Base-by-base conservation (phyloP, 2,888 invertebrate species). In the Apantesis nais region DNA sequence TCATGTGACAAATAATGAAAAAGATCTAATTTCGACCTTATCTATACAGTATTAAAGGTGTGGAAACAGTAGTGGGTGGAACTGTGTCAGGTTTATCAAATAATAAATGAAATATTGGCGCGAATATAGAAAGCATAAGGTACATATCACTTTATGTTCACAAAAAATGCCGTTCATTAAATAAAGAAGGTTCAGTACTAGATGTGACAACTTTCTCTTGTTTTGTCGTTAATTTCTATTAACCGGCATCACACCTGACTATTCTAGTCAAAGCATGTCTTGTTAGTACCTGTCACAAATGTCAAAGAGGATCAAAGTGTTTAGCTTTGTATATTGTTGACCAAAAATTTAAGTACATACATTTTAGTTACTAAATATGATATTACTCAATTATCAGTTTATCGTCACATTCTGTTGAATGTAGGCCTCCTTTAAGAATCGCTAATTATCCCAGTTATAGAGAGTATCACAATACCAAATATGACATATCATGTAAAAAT, bases 51-150 rank as follows among this genome's bases (percentile, higher is more conserved):
- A 14, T 70, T 81, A 81, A 70, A 66, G 64, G 73, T 68, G 68
- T 71, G 22, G 37, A 12, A 41, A 62, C 68, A 69, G 14, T 48
- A 25, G 66, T 77, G 70, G 76, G 74, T 71, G 75, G 73, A 72
- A 69, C 62, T 65, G 71, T 83, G 81, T 82, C 75, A 77, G 72
- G 70, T 78, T 73, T 79, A 81, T 80, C 81, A 81, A 83, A 80
- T 78, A 83, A 73, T 80, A 82, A 82, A 82, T 84, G 84, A 85
- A 86, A 86, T 86, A 87, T 87, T 83, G 86, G 90, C 91, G 92
- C 87, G 90, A 92, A 91, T 88, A 88, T 84, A 89, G 92, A 93
- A 92, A 93, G 90, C 76, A 81, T 74, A 81, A 67, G 58, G 67
- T 65, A 77, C 61, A 70, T 70, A 71, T 34, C 34, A 73, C 72